Percentiles rank a stretch among this genome's conserved stretches.
Conservation (phyloP, 2,797 vertebrate genomes). For the Pseudotriccus pelzelni region DNA sequence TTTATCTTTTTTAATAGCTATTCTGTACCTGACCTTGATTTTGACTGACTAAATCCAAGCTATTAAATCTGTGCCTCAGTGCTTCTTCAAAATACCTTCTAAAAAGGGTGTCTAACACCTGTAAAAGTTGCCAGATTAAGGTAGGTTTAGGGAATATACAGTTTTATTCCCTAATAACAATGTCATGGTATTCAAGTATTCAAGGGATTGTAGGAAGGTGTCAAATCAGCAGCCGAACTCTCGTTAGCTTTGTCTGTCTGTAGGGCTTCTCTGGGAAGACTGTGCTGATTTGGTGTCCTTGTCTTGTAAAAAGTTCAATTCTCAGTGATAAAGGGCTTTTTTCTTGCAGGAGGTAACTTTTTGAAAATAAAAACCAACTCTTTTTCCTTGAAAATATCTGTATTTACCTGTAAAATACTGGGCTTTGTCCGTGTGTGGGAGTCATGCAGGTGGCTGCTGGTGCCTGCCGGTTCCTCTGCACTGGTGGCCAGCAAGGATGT, state of each 20-base stretch:
- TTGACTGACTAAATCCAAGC: not conserved
- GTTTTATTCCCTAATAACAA: not conserved
- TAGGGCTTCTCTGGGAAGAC: not conserved
- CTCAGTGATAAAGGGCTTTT: not conserved
- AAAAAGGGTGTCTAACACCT: not conserved
- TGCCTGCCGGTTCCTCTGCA: accelerated
- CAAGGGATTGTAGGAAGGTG: not conserved
- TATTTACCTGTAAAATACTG: not conserved
- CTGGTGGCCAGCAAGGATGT: not conserved
- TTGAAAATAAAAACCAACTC: not conserved
- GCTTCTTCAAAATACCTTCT: not conserved
- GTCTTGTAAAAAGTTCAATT: not conserved
- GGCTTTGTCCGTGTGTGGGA: accelerated
- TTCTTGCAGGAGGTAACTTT: not conserved
- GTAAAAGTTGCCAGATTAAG: not conserved
- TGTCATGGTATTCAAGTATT: not conserved
- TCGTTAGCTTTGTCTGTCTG: not conserved
- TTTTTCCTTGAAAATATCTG: not conserved
- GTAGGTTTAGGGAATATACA: not conserved
- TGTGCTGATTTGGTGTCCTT: not conserved
- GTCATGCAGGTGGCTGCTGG: not conserved
- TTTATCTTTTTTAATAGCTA: not conserved
- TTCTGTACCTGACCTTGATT: not conserved
- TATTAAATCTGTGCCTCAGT: not conserved
- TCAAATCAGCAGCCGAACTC: not conserved